Percentiles rank a stretch among this genome's conserved stretches.
Conservation (phyloP, 1,140 invertebrate species). For the Fopius arisanus region DNA sequence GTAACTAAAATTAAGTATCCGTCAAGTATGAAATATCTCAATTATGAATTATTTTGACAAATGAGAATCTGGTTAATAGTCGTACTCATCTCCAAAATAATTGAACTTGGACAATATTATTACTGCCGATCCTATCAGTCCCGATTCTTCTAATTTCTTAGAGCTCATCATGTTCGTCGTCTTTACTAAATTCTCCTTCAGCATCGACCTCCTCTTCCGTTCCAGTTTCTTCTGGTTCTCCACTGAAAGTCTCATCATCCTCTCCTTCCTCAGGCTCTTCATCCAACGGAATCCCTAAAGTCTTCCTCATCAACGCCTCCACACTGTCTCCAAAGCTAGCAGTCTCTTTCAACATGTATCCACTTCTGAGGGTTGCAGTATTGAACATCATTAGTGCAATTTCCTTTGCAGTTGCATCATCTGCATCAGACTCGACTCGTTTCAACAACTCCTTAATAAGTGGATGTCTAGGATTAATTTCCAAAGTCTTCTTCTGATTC, state of each 20-base stretch:
- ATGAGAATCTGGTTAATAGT: no score
- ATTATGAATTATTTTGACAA: no score
- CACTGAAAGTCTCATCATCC: conserved; percentile 62
- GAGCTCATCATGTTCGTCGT: conserved; percentile 57
- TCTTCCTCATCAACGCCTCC: conserved; percentile 85
- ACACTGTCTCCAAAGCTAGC: conserved; percentile 86
- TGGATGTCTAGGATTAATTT: conserved; percentile 98
- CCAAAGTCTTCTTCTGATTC: conserved; percentile 96
- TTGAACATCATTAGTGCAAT: conserved; percentile 94
- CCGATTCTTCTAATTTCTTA: conserved; percentile 17
- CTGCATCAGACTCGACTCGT: conserved; percentile 80
- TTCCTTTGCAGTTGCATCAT: conserved; percentile 83
- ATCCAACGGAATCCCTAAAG: conserved; percentile 81
- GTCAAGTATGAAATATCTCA: no score
- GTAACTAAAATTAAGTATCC: no score
- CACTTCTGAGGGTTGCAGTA: conserved; percentile 91
- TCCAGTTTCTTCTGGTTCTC: conserved; percentile 61
- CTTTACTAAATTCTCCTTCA: conserved; percentile 46
- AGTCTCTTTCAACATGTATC: conserved; percentile 88
- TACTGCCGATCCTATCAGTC: no score
- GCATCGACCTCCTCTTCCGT: conserved; percentile 58
- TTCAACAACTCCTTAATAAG: conserved; percentile 90
- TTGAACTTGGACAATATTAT: no score
- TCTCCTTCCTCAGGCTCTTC: conserved; percentile 73
- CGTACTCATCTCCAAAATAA: no score